Evolutionary conservation across 2,113 vertebrate species (phyloP), one percentile per base, ranked within the genome.

Genomic region (Elephantulus edwardii): DNA sequence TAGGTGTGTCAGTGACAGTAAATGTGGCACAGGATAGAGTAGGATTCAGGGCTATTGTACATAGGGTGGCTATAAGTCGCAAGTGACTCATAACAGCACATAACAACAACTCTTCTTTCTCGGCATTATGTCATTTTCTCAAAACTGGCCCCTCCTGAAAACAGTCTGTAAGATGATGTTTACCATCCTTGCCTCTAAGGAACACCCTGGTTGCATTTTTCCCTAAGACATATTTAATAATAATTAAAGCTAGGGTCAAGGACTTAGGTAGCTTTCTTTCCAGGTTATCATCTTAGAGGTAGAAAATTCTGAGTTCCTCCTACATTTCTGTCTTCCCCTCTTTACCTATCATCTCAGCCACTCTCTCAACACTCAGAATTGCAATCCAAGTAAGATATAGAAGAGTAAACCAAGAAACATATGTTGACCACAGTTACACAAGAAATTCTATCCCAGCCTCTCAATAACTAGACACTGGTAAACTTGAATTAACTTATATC

Each of bases 401-500:
- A 84, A n/a, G 66, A 83, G 38, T 48, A 50, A 83, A 48, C 14
- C 12, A 6, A 88, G 56, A 86, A 62, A 76, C 2, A 58, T 52
- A 24, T 20, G 19, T 88, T 24, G 16, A 71, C 38, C 2, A 62
- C 19, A 88, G 48, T 86, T 71, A 87, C 20, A 79, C 4, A 66
- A 46, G 62, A 38, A 62, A 38, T 52, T 88, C 35, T 60, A 83
- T 52, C 40, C 4, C 33, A 86, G 64, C 64, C 77, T 89, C 70
- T 60, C 85, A 82, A 33, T 62, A 89, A 86, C 3, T 78, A 88
- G 28, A 87, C 22, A 77, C 28, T 3, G 16, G 6, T 48, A 89
- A 92, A 38, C 28, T 60, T 82, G 62, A 66, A 87, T 74, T 86
- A 94, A 58, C 26, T 19, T 46, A 42, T n/a, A 92, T 16, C 56